A percentile compares a stretch with the other conserved stretches of the same genome.
These are phyloP conservation scores for Caenorhabditis briggsae DNA, from an alignment of 1,140 invertebrate genomes.

Conservation along the genomic window DNA sequence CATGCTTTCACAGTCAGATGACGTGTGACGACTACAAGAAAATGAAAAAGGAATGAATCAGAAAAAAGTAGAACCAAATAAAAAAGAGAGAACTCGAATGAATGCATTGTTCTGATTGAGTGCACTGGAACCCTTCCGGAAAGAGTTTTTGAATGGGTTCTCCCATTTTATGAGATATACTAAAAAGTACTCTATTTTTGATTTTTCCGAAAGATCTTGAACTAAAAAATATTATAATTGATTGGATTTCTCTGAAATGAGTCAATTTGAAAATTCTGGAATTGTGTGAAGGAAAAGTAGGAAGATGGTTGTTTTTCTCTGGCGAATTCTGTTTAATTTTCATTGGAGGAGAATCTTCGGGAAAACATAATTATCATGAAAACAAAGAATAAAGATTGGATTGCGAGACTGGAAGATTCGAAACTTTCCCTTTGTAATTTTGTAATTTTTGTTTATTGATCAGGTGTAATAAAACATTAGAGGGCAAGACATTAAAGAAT, in stretches of 20 bases:
- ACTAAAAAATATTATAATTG: background rate
- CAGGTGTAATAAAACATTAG: too few relatives aligned
- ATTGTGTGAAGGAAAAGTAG: background rate
- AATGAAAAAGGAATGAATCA: background rate
- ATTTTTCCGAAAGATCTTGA: background rate
- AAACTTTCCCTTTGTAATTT: too few relatives aligned
- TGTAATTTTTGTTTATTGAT: too few relatives aligned
- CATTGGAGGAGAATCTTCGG: too few relatives aligned
- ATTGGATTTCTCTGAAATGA: background rate
- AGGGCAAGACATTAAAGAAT: too few relatives aligned
- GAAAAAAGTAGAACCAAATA: background rate
- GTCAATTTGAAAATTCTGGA: background rate
- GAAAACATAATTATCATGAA: too few relatives aligned
- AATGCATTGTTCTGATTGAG: constrained; percentile 47
- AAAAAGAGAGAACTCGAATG: background rate
- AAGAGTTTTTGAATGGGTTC: constrained; percentile 11
- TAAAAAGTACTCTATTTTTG: constrained; percentile 1
- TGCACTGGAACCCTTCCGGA: background rate
- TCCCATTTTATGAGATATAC: constrained; percentile 11
- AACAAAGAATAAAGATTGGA: too few relatives aligned
- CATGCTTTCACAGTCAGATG: background rate
- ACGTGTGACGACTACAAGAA: background rate
- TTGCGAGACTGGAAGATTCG: too few relatives aligned
- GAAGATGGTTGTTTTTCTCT: constrained; percentile 1
- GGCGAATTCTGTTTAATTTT: background rate